A percentile compares a stretch with the other conserved stretches of the same genome.
phyloP scores from a whole-genome alignment of 2,113 vertebrate species.

The Alexandromys fortis region DNA sequence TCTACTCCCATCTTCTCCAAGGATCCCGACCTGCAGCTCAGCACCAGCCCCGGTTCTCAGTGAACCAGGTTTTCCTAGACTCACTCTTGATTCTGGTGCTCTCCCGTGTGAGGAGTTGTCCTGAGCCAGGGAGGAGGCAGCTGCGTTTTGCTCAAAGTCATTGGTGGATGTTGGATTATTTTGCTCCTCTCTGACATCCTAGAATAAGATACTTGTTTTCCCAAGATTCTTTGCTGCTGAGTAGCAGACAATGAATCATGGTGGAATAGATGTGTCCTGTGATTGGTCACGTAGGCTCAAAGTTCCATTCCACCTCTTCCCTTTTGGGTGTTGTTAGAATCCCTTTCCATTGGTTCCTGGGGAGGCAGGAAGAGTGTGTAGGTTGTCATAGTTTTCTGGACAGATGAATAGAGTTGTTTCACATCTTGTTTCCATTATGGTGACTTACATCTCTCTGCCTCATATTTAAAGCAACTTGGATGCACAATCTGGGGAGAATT shows the following conservation, averaged over 20 bases:
- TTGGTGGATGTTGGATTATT: slow-evolving; percentile 51
- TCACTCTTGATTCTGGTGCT: neutral
- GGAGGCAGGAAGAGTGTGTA: neutral
- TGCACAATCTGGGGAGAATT: neutral
- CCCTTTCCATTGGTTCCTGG: neutral
- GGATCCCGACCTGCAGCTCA: neutral
- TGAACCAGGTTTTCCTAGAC: neutral
- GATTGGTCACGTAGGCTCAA: neutral
- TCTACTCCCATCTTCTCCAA: neutral
- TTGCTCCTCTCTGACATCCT: slow-evolving; percentile 66
- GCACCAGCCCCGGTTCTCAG: neutral
- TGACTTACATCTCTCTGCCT: neutral
- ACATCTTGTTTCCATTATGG: neutral
- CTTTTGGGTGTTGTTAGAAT: slow-evolving; percentile 1
- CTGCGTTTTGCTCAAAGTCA: slow-evolving; percentile 47
- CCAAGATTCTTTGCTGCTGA: slow-evolving; percentile 64
- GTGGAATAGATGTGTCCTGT: neutral
- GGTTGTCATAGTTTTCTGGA: slow-evolving; percentile 18
- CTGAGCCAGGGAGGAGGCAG: neutral
- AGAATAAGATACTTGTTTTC: slow-evolving; percentile 62
- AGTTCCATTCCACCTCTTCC: neutral
- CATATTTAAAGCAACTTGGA: slow-evolving; percentile 40
- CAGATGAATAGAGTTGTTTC: neutral
- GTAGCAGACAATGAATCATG: slow-evolving; percentile 31
- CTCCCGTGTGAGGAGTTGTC: slow-evolving; percentile 30